These are phyloP conservation scores for Apamea anceps DNA, from an alignment of 2,888 invertebrate genomes.

Conservation along the genomic window DNA sequence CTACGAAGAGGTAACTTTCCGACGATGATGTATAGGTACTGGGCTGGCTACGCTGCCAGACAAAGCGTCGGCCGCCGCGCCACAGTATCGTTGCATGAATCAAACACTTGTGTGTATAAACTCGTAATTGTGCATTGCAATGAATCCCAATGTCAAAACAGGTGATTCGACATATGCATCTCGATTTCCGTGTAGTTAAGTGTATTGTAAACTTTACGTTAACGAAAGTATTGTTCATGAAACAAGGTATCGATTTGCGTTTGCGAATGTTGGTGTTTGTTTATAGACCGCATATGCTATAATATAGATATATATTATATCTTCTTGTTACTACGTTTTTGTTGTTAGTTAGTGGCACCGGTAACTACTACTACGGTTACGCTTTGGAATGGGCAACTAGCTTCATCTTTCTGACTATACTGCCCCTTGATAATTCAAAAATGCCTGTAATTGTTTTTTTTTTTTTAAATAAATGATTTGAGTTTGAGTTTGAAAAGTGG, in stretches of 20 bases:
- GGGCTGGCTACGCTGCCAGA: constrained; percentile 71
- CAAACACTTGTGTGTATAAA: constrained; percentile 63
- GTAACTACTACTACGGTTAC: too few species aligned
- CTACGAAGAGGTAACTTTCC: constrained; percentile 66
- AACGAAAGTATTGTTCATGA: constrained; percentile 56
- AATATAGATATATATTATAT: too few species aligned
- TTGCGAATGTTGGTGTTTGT: constrained; percentile 2
- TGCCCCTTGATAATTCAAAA: too few species aligned
- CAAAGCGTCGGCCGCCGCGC: constrained; percentile 74
- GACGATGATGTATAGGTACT: constrained; percentile 67
- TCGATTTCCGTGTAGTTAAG: constrained; percentile 65
- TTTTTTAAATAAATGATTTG: too few species aligned
- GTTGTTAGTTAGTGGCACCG: too few species aligned
- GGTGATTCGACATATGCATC: constrained; percentile 68
- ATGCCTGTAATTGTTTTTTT: too few species aligned
- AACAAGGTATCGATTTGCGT: constrained; percentile 21
- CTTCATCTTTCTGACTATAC: too few species aligned
- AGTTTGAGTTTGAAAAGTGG: too few species aligned
- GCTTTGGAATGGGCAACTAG: too few species aligned
- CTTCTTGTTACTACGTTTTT: too few species aligned
- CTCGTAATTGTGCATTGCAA: constrained; percentile 65
- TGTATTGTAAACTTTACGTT: constrained; percentile 59
- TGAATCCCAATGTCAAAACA: constrained; percentile 77
- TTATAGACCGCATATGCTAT: not conserved
- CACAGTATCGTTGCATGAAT: constrained; percentile 70